A percentile compares a stretch with the other conserved stretches of the same genome.
These are phyloP conservation scores for Choloepus didactylus DNA, from an alignment of 2,797 vertebrate species.

Conservation along the genomic window DNA sequence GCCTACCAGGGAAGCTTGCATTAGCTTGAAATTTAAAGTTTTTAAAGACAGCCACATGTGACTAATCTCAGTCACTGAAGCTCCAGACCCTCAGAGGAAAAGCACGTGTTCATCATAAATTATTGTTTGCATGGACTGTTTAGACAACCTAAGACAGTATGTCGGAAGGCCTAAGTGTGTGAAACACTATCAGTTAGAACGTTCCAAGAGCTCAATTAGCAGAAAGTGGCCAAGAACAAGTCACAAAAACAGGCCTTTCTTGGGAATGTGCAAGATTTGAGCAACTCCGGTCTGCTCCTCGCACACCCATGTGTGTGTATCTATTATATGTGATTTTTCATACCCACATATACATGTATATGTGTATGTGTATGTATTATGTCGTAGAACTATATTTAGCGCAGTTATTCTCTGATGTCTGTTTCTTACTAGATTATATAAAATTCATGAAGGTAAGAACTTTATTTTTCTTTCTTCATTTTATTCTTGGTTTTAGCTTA, in stretches of 20 bases:
- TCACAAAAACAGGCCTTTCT: too few relatives aligned
- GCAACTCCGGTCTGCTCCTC: not conserved
- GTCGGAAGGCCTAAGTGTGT: not conserved
- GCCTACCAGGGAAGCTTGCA: not conserved
- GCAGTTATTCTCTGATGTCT: not conserved
- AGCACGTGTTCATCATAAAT: not conserved
- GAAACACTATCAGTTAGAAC: too few relatives aligned
- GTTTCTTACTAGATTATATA: not conserved
- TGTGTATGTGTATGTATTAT: not conserved
- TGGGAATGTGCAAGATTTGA: not conserved
- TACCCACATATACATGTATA: accelerated
- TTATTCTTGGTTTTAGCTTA: too few relatives aligned
- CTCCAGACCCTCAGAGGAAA: too few relatives aligned
- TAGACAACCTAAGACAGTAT: not conserved
- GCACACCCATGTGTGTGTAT: not conserved
- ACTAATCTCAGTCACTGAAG: too few relatives aligned
- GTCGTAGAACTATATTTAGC: not conserved
- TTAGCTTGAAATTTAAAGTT: not conserved
- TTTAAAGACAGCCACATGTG: not conserved
- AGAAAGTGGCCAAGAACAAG: too few relatives aligned
- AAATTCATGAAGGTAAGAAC: not conserved
- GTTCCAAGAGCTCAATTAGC: too few relatives aligned
- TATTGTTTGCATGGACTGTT: not conserved
- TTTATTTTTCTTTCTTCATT: not conserved
- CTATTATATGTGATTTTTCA: not conserved